Evolutionary conservation across 2,888 invertebrate species (phyloP), one percentile per base, ranked within the genome.

Genomic region (Acleris literana): DNA sequence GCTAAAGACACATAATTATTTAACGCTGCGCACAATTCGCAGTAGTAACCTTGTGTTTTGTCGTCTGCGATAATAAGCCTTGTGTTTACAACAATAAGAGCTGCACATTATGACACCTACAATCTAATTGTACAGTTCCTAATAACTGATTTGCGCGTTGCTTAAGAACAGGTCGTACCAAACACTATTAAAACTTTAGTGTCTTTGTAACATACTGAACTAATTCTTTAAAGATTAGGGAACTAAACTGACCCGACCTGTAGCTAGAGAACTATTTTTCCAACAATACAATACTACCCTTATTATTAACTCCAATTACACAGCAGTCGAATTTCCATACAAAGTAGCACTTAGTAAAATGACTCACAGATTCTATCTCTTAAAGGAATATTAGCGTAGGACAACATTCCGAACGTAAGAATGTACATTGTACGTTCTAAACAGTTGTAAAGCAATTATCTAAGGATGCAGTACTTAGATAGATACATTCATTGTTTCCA

Each of bases 361-460:
- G 68, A 70, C 52, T 70, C 69, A 69, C 65, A 61, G 65, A 61
- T 51, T 67, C 53, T 66, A 68, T 72, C 69, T 72, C 71, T 70
- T 57, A 65, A 71, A 66, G 71, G 64, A 64, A 70, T 73, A 77
- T 71, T 74, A 74, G 74, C 72, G 71, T 71, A 71, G 69, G 70
- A 68, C 80, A 63, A 65, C 80, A 80, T 80, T 81, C 79, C 75
- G 48, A 63, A 62, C 63, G 64, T 70, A 63, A 62, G 70, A 68
- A 68, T 68, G 70, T 61, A 11, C 63, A 68, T 68, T 68, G 70
- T 70, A 56, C 61, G 66, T 44, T 61, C 55, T 51, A 56, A 60
- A 57, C 64, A 44, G 53, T 61, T 70, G 73, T 71, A 74, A 56
- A 68, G 65, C 53, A 53, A 57, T 57, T 62, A 57, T 22, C 59